Evolutionary conservation across 1,140 invertebrate species (phyloP).

Genomic region (Pachyrhynchus sulphureomaculatus): DNA sequence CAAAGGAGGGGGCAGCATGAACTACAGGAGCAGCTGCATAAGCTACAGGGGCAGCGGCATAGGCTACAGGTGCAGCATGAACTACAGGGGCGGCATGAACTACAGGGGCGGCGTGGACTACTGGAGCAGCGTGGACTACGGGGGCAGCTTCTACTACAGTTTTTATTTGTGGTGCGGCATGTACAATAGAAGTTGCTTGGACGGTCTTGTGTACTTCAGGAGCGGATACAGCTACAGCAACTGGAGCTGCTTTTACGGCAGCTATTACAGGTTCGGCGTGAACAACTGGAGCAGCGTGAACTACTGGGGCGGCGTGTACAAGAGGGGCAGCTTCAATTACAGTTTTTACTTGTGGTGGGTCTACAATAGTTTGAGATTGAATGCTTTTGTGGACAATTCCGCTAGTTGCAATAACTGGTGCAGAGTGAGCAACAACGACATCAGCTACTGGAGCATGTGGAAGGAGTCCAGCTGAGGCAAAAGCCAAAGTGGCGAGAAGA

Average conservation of each 20-base stretch:
- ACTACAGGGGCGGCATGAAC: constrained; percentile 12
- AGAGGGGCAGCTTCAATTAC: constrained; percentile 49
- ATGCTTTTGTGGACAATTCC: constrained; percentile 34
- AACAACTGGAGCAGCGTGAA: constrained; percentile 56
- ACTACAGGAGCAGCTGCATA: constrained; percentile 52
- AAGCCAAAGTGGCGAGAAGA: constrained; percentile 57
- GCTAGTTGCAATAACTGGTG: constrained; percentile 48
- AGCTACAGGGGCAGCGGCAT: constrained; percentile 39
- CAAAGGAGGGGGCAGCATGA: constrained; percentile 50
- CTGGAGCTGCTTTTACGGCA: constrained; percentile 13
- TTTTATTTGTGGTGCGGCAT: constrained; percentile 48
- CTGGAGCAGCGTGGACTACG: constrained; percentile 51
- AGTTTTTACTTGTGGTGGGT: constrained; percentile 50
- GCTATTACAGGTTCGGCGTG: constrained; percentile 8
- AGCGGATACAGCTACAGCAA: constrained; percentile 29
- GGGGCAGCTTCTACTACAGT: constrained; percentile 50
- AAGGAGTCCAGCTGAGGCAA: constrained; percentile 55
- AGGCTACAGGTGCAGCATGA: constrained; percentile 41
- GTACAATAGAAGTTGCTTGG: too few species aligned
- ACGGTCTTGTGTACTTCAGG: too few species aligned
- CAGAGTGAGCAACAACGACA: constrained; percentile 51
- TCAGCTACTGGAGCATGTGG: constrained; percentile 51
- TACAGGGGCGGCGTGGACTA: constrained; percentile 54
- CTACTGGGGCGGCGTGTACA: constrained; percentile 50
- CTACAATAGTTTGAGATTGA: constrained; percentile 52